These are phyloP conservation scores for Rhagonycha fulva DNA, from an alignment of 2,888 invertebrate species.

Conservation along the genomic window DNA sequence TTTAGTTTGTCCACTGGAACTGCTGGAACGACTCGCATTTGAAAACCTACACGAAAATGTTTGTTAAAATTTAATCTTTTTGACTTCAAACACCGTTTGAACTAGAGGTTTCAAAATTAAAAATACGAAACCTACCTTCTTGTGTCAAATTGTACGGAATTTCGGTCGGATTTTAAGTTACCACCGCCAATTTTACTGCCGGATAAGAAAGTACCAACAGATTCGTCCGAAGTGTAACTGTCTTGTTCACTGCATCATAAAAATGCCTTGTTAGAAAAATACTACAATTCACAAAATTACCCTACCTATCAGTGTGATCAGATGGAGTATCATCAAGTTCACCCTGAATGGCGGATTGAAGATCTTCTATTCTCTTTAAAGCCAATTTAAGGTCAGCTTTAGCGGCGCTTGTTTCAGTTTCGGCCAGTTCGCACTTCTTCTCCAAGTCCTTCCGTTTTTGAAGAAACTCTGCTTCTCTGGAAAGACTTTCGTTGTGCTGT, in stretches of 20 bases:
- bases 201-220: slow-evolving; percentile 66
- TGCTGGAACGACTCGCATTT: slow-evolving; percentile 48
- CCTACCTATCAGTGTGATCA: slow-evolving; percentile 67
- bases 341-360: slow-evolving; percentile 91
- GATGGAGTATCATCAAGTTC: slow-evolving; percentile 73
- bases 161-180: slow-evolving; percentile 16
- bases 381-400: slow-evolving; percentile 85
- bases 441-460: slow-evolving; percentile 78
- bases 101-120: too few species aligned
- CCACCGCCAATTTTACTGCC: slow-evolving; percentile 59
- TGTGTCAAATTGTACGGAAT: slow-evolving; percentile 15
- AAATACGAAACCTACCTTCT: slow-evolving; percentile 11
- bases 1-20: slow-evolving; percentile 45
- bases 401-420: slow-evolving; percentile 72
- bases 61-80: too few species aligned
- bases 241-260: slow-evolving; percentile 61
- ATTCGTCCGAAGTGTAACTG: slow-evolving; percentile 69
- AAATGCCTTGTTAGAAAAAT: not conserved
- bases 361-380: slow-evolving; percentile 84
- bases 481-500: slow-evolving; percentile 71
- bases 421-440: slow-evolving; percentile 70
- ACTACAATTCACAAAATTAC: not conserved
- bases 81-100: too few species aligned
- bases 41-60: slow-evolving; percentile 35
- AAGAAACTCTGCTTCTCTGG: slow-evolving; percentile 75